phyloP scores from a whole-genome alignment of 2,113 vertebrate genomes.

The Sinocyclocheilus maitianheensis region DNA sequence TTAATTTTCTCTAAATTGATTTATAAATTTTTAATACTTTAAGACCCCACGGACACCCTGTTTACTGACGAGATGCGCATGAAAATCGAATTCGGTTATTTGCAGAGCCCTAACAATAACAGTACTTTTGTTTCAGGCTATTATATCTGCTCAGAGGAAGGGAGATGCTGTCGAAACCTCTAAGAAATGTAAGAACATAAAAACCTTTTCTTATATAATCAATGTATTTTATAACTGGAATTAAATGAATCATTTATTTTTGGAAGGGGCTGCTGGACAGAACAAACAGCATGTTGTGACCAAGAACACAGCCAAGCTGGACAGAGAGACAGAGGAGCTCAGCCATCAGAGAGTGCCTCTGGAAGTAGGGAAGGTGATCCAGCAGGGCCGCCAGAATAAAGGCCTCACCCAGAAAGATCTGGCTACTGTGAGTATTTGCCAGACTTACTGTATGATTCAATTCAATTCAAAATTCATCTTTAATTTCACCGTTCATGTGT shows the following conservation, averaged over 20 bases:
- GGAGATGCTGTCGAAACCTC: conserved; percentile 87
- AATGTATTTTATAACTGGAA: no score
- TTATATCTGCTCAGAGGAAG: conserved; percentile 83
- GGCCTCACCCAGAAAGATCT: conserved; percentile 94
- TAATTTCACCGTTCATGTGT: no score
- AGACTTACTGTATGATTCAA: no score
- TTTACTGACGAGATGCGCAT: no score
- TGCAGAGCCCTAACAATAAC: neutral
- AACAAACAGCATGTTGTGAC: conserved; percentile 96
- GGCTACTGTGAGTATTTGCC: conserved; percentile 79
- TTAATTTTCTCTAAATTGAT: no score
- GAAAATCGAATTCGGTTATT: no score
- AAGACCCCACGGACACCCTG: no score
- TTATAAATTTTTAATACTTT: no score
- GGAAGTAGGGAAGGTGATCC: conserved; percentile 93
- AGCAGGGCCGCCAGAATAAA: conserved; percentile 85
- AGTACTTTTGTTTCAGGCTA: conserved; percentile 71
- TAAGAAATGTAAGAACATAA: conserved; percentile 83
- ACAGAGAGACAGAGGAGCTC: conserved; percentile 93
- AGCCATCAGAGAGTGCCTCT: conserved; percentile 89
- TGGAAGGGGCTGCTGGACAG: conserved; percentile 91
- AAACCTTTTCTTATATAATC: no score
- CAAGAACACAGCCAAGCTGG: conserved; percentile 95
- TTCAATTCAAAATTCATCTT: no score
- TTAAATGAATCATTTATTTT: no score